Conservation (phyloP, 2,113 vertebrate species). For the Eulacestoma nigropectus region DNA sequence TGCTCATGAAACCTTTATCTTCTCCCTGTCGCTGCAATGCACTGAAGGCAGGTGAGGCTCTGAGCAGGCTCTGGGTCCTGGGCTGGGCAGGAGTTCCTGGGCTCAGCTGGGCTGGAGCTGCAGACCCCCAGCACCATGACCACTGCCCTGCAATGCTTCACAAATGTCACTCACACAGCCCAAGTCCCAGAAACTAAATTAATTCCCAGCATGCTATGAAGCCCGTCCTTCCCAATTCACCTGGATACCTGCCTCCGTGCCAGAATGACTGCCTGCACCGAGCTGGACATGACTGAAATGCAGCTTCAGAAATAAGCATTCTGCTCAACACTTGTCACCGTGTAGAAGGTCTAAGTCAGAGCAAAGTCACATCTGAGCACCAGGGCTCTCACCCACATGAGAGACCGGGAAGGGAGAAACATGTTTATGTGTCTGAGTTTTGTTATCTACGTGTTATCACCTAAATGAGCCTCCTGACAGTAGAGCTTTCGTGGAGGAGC, state of each 20-base stretch:
- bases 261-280: neutral
- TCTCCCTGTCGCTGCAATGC: neutral
- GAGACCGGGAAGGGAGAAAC: neutral
- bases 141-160: neutral
- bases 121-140: neutral
- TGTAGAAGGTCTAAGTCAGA: neutral
- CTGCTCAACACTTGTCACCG: neutral
- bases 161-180: neutral
- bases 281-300: neutral
- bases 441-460: neutral
- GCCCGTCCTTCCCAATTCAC: neutral
- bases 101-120: neutral
- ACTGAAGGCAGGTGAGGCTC: neutral
- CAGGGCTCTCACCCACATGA: neutral
- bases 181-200: neutral
- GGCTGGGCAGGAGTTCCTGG: neutral
- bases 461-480: neutral
- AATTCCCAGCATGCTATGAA: neutral
- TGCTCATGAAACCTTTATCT: neutral
- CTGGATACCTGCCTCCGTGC: neutral
- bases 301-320: neutral
- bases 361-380: neutral
- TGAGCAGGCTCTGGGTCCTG: neutral
- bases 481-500: neutral
- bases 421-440: neutral